A percentile compares a stretch with the other conserved stretches of the same genome.
phyloP scores from a whole-genome alignment of 2,888 invertebrate species.

The Cheilosia soror region DNA sequence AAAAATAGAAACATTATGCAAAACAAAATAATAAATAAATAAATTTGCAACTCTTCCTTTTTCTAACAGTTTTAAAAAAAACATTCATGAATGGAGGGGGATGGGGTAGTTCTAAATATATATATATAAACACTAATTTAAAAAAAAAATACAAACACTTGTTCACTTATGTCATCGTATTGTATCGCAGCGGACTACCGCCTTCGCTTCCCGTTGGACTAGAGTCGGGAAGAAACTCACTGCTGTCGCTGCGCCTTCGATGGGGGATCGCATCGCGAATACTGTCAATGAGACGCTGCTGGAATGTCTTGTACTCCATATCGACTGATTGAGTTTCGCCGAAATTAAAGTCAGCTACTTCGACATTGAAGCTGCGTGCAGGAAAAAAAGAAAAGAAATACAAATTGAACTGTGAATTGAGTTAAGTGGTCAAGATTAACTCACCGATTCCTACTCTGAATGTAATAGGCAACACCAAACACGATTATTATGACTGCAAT shows the following conservation, averaged over 20 bases:
- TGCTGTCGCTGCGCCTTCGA: slow-evolving; percentile 76
- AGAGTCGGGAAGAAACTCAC: slow-evolving; percentile 73
- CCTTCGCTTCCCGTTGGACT: slow-evolving; percentile 79
- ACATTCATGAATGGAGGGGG: slow-evolving; percentile 21
- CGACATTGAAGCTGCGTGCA: slow-evolving; percentile 88
- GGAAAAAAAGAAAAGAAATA: not conserved
- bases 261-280: slow-evolving; percentile 86
- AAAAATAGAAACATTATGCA: slow-evolving; percentile 30
- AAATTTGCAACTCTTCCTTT: slow-evolving; percentile 30
- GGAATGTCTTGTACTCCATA: slow-evolving; percentile 94
- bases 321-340: slow-evolving; percentile 90
- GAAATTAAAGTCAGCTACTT: slow-evolving; percentile 96
- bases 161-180: slow-evolving; percentile 77
- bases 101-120: slow-evolving; percentile 56
- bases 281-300: slow-evolving; percentile 91
- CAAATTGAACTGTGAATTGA: not conserved
- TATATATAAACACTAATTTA: slow-evolving; percentile 67
- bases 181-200: slow-evolving; percentile 77
- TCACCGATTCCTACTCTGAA: slow-evolving; percentile 91
- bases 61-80: slow-evolving; percentile 20
- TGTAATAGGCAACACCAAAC: slow-evolving; percentile 94
- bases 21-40: slow-evolving; percentile 44
- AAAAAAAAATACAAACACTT: slow-evolving; percentile 53
- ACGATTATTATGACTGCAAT: slow-evolving; percentile 92
- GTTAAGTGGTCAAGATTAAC: slow-evolving; percentile 50